Base-by-base conservation (phyloP, 2,888 invertebrate genomes). In the Erpobdella octoculata region DNA sequence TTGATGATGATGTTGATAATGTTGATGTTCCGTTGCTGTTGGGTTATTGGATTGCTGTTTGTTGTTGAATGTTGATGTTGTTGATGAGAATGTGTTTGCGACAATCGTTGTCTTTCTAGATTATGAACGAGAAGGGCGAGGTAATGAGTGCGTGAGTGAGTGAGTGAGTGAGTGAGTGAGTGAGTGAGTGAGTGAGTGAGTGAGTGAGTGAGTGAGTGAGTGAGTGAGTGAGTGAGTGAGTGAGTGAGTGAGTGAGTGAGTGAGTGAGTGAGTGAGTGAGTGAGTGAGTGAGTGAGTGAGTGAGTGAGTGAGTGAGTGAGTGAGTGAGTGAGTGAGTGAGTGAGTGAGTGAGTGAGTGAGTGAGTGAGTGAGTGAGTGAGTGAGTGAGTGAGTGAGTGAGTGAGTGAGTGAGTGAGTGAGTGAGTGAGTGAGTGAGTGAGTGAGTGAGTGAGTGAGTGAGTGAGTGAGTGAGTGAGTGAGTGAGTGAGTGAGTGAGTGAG, bases 151-250 rank as follows among this genome's bases (percentile, higher is more conserved):
- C 46, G 12, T 41, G 46, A 41, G 46, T n/a, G 46, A 15, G 46
- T 41, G 12, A 41, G 12, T n/a, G 46, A 12, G n/a, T 41, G 46
- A 41, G n/a, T 12, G n/a, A 41, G n/a, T 41, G 46, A 41, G 46
- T 41, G 46, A 12, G 46, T 41, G 46, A 41, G n/a, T 15, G 46
- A 41, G 46, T 41, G 46, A 41, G n/a, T 41, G 46, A 41, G n/a
- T 41, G 46, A 41, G n/a, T 41, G 46, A n/a, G n/a, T 41, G 46
- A 41, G n/a, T 41, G 46, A 41, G n/a, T 41, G 46, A 41, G n/a
- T 41, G 46, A 41, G n/a, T 41, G n/a, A 41, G n/a, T 41, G 46
- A 41, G n/a, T 41, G 46, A 41, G 46, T 41, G 46, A 41, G n/a
- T 41, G 46, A 15, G n/a, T 41, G 46, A 41, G n/a, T 41, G 46